A percentile compares a stretch with the other conserved stretches of the same genome.
These are phyloP conservation scores for Eupithecia abbreviata DNA, from an alignment of 2,888 invertebrate genomes.

Conservation along the genomic window DNA sequence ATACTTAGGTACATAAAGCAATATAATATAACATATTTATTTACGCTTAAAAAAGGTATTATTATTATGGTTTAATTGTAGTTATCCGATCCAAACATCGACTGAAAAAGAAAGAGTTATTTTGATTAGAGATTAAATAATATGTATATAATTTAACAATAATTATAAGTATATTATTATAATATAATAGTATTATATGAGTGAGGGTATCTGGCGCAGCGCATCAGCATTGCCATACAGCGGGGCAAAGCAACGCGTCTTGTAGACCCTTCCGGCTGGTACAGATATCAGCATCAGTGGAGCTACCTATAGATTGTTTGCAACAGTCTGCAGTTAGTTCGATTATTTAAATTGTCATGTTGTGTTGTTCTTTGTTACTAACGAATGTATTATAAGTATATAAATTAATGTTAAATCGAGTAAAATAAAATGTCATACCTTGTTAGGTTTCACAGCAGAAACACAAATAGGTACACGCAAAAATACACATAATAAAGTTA, in stretches of 20 bases:
- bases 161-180: not conserved
- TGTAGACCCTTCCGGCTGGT: no score
- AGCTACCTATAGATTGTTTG: no score
- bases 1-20: not conserved
- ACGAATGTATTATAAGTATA: not conserved
- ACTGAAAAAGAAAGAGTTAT: constrained; percentile 69
- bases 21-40: not conserved
- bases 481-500: constrained; percentile 18
- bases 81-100: constrained; percentile 78
- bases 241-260: no score
- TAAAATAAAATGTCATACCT: constrained; percentile 23
- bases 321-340: no score
- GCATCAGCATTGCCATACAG: no score
- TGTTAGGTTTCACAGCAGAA: constrained; percentile 36
- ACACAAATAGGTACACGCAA: constrained; percentile 10
- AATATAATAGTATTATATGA: no score
- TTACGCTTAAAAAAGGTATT: not conserved
- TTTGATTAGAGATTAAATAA: constrained; percentile 25
- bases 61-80: constrained; percentile 57
- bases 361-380: no score
- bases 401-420: constrained; percentile 6
- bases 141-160: constrained; percentile 21
- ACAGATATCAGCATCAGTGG: no score
- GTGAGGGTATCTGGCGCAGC: no score
- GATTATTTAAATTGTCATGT: no score